These are phyloP conservation scores for Echinarachnius parma DNA, from an alignment of 53 echinoderm and acorn worm species.

Conservation along the genomic window DNA sequence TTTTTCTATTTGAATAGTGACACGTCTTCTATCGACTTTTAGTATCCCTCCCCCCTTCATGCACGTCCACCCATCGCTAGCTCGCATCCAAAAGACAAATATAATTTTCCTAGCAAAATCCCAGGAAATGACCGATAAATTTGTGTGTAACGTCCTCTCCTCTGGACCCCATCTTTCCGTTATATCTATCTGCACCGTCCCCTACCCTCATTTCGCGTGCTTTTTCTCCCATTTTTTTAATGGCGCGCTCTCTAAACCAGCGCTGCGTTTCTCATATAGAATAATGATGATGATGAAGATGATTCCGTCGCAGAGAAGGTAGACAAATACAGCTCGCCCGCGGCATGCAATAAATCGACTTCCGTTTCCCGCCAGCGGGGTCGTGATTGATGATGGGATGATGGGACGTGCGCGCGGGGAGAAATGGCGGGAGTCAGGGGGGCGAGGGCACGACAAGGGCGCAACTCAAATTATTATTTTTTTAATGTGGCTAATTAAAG, in stretches of 20 bases:
- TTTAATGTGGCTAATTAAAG: no score
- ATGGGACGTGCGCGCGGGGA: constrained; percentile 11
- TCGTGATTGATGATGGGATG: constrained; percentile 35
- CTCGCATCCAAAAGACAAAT: constrained; percentile 25
- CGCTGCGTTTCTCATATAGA: background rate
- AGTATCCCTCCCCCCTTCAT: constrained; percentile 11
- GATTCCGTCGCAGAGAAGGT: constrained; percentile 23
- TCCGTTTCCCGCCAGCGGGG: constrained; percentile 40
- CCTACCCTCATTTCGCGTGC: background rate
- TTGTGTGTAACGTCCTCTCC: constrained; percentile 28
- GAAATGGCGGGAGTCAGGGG: no score
- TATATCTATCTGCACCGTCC: constrained; percentile 1
- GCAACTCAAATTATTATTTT: no score
- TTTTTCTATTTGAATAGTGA: no score
- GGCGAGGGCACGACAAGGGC: no score
- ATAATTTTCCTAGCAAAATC: constrained; percentile 44
- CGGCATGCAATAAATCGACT: constrained; percentile 51
- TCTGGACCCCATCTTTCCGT: background rate
- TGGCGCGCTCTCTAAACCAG: background rate
- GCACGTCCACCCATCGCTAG: constrained; percentile 6
- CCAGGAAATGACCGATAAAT: constrained; percentile 52
- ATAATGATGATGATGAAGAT: background rate
- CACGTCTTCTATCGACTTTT: no score
- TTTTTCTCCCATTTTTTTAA: background rate
- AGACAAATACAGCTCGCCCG: constrained; percentile 46